A percentile compares a stretch with the other conserved stretches of the same genome.
phyloP scores from a whole-genome alignment of 2,888 invertebrate genomes.

The Mimas tiliae region DNA sequence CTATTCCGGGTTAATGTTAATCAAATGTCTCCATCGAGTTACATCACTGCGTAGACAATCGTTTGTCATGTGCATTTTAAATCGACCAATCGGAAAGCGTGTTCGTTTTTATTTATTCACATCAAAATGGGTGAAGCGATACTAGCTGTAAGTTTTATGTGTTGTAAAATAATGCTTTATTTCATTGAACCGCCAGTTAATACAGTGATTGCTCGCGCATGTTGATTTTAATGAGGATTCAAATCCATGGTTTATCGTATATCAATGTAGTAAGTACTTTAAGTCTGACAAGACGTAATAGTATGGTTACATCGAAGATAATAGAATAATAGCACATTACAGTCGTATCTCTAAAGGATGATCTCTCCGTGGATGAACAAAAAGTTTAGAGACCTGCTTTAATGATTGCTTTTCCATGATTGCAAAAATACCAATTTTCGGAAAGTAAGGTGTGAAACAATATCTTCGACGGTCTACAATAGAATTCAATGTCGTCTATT shows the following conservation, averaged over 20 bases:
- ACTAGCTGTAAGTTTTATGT: slow-evolving; percentile 16
- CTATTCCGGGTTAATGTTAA: slow-evolving; percentile 58
- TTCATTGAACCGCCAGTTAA: background rate
- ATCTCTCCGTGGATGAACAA: no score
- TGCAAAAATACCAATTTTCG: no score
- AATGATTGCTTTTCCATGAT: no score
- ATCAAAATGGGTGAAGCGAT: slow-evolving; percentile 30
- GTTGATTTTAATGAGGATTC: background rate
- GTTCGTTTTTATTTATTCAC: slow-evolving; percentile 35
- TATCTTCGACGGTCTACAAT: no score
- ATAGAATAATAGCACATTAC: background rate
- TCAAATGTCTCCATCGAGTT: slow-evolving; percentile 53
- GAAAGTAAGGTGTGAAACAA: no score
- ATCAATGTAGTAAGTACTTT: background rate
- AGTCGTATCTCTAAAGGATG: background rate
- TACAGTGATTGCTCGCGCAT: background rate
- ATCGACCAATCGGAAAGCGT: slow-evolving; percentile 38
- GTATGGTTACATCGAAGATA: background rate
- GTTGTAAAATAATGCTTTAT: background rate
- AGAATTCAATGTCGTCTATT: no score
- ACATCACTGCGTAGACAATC: slow-evolving; percentile 48
- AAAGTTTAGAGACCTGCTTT: no score
- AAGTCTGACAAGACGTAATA: background rate
- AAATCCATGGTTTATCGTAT: background rate
- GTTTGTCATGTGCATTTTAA: slow-evolving; percentile 22